Percentiles rank a stretch among this genome's conserved stretches.
Conservation (phyloP, 2,113 vertebrate genomes). For the Lanius ludovicianus region DNA sequence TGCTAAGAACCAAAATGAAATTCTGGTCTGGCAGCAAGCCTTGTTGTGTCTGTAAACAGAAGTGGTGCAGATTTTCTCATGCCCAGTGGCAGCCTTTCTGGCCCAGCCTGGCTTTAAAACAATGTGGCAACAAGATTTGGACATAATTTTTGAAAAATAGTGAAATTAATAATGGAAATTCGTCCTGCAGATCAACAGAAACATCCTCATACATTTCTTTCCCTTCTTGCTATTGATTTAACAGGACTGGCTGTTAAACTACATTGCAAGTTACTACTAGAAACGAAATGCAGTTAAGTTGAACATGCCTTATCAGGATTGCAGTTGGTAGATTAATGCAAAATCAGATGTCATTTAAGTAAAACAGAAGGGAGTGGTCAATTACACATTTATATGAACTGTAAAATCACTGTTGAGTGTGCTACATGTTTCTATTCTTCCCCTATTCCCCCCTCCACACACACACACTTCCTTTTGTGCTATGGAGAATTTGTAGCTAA, state of each 20-base stretch:
- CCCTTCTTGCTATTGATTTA: not conserved
- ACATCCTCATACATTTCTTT: not conserved
- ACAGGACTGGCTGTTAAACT: not conserved
- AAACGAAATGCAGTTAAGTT: not conserved
- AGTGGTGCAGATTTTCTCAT: not conserved
- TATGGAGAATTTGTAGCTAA: not conserved
- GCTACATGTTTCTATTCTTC: not conserved
- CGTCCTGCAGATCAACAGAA: not conserved
- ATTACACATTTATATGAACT: not conserved
- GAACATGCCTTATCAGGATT: not conserved
- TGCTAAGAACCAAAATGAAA: not conserved
- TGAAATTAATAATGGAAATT: not conserved
- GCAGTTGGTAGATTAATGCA: not conserved
- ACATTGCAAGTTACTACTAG: not conserved
- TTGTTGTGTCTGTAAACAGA: not conserved
- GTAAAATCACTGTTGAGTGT: not conserved
- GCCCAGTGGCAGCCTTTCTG: not conserved
- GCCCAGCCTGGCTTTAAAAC: not conserved
- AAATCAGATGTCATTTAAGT: not conserved
- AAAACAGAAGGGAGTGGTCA: not conserved
- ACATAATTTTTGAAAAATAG: not conserved
- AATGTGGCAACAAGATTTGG: not conserved
- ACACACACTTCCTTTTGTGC: not conserved
- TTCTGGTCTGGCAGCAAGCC: not conserved
- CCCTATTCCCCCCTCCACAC: not conserved